Percentiles rank a stretch among this genome's conserved stretches.
Evolutionary conservation across 35 echinoderm and acorn worm genomes (phyloP).

Genomic region (Holothuria glaberrima): DNA sequence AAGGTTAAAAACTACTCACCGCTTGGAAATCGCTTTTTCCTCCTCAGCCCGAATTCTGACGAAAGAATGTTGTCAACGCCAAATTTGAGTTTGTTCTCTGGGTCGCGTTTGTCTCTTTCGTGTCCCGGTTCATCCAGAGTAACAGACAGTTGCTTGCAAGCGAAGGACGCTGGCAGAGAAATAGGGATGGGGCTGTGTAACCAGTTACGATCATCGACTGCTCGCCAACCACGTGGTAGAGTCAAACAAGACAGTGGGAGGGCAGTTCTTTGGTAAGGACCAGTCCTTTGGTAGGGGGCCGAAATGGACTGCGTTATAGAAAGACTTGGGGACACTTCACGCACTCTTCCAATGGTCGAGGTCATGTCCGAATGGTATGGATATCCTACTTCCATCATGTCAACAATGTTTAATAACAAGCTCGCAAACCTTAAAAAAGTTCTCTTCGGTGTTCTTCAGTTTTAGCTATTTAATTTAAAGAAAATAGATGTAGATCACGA

Average conservation of each 20-base stretch:
- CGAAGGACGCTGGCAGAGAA: background rate
- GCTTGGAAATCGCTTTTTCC: background rate
- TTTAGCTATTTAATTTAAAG: too few relatives aligned
- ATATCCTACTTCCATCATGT: conserved; percentile 23
- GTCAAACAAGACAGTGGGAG: background rate
- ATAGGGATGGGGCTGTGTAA: background rate
- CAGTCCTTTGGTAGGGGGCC: background rate
- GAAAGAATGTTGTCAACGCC: conserved; percentile 29
- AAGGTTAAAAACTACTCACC: background rate
- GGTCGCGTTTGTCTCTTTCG: conserved; percentile 1
- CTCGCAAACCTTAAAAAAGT: too few relatives aligned
- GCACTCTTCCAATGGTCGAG: background rate
- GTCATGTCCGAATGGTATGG: conserved; percentile 21
- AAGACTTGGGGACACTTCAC: background rate
- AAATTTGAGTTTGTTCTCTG: conserved; percentile 32
- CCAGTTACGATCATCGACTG: conserved; percentile 3
- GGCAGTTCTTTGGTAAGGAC: background rate
- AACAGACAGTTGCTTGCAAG: background rate
- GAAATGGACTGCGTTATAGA: background rate
- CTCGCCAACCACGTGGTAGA: conserved; percentile 15
- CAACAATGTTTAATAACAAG: too few relatives aligned
- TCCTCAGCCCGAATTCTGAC: conserved; percentile 13
- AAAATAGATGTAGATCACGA: too few relatives aligned
- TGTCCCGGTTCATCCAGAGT: background rate
- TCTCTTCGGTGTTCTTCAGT: too few relatives aligned